Base-by-base conservation (phyloP, 2,888 invertebrate species). In the Trisateles emortualis region DNA sequence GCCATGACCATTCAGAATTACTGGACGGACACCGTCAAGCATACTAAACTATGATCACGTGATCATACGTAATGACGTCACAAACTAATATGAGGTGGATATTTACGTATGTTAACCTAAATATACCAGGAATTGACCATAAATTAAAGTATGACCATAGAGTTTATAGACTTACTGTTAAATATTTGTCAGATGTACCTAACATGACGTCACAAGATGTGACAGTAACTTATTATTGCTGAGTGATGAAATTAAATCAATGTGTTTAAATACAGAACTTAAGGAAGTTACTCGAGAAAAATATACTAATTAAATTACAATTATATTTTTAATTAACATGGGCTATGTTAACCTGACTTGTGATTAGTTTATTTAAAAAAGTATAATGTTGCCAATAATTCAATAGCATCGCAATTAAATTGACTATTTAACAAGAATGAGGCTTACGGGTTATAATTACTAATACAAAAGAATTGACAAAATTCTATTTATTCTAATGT, bases 1-100 rank as follows among this genome's bases (percentile, higher is more conserved):
- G 97, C 97, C 68, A 97, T 98, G 97, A 97, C 98, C 70, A 97
- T 98, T 82, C 97, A 97, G 87, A 98, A 98, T 90, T 97, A 97
- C 83, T 98, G 98, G 97, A 97, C 97, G 46, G 97, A 97, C 87
- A 97, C 96, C 70, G 97, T 97, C 65, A 97, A 97, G 87, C 97
- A 97, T 87, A 97, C 97, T 76, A 97, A 97, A 88, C 94, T 97
- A 88, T 97, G 95, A 93, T 57, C 41, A n/a, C 30, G 9, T 14
- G 13, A 29, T 46, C 35, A 44, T 35, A 49, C 16, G 42, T 38
- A 45, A 22, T 60, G 48, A 48, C 49, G 46, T 61, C 46, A 56
- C 40, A 29, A 48, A 35, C 14, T 17, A 3, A n/a, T 17, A 19
- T 52, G 13, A 51, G 19, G 38, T 32, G 32, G 17, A 26, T 11